Evolutionary conservation across 1,140 invertebrate genomes (phyloP).

Genomic region (Argopecten irradians): DNA sequence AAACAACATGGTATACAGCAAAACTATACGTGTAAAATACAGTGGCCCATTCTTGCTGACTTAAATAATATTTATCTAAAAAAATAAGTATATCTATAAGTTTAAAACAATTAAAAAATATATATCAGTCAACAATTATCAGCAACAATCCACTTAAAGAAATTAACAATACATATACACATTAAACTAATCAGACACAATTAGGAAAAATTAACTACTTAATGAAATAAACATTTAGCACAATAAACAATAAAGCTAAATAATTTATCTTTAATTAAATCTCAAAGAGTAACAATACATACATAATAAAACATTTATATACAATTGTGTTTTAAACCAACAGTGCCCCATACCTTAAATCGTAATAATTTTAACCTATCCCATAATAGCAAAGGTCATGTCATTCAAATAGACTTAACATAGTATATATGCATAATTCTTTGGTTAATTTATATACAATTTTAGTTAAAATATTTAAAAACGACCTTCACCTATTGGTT

Average conservation of each 20-base stretch:
- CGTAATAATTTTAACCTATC: not conserved
- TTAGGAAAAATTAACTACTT: not conserved
- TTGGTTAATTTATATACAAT: not conserved
- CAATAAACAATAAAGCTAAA: not conserved
- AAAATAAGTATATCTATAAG: conserved; percentile 14
- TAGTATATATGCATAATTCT: not conserved
- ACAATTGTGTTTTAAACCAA: not conserved
- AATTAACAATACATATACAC: not conserved
- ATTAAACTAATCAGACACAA: not conserved
- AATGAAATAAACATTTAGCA: not conserved
- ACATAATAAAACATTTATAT: not conserved
- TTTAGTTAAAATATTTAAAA: not conserved
- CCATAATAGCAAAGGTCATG: not conserved
- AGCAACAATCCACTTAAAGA: not conserved
- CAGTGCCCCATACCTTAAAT: not conserved
- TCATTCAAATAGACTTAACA: not conserved
- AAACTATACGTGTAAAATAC: not conserved
- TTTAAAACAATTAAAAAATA: not conserved
- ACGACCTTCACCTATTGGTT: not conserved
- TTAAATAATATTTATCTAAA: conserved; percentile 2
- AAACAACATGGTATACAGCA: not conserved
- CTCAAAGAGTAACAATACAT: not conserved
- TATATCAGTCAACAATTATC: not conserved
- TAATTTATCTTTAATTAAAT: not conserved
- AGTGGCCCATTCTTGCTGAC: not conserved